Evolutionary conservation across 2,888 invertebrate genomes (phyloP).

Genomic region (Nasonovia ribisnigri): DNA sequence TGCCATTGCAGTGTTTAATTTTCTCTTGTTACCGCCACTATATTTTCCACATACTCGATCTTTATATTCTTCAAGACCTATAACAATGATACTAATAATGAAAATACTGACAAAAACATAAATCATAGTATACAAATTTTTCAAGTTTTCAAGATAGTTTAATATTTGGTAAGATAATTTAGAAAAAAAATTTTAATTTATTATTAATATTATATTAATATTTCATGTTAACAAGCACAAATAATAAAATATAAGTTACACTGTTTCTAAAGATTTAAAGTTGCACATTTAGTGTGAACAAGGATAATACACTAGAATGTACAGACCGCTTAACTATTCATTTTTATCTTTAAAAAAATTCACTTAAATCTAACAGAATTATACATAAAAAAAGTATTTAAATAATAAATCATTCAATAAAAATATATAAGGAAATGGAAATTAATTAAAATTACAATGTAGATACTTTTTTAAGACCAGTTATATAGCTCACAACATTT

Average conservation of each 20-base stretch:
- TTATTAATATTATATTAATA: not conserved
- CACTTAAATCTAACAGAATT: no score
- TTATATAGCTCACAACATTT: no score
- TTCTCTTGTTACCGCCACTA: constrained; percentile 83
- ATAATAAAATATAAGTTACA: not conserved
- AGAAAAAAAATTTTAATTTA: not conserved
- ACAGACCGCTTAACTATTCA: no score
- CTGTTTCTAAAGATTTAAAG: no score
- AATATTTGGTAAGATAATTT: not conserved
- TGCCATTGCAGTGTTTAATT: constrained; percentile 80
- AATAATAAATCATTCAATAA: no score
- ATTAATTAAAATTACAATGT: no score
- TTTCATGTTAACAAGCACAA: not conserved
- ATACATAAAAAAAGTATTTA: no score
- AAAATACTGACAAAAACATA: not conserved
- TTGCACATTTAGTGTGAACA: no score
- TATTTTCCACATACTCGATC: constrained; percentile 70
- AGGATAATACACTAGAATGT: no score
- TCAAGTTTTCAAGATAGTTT: not conserved
- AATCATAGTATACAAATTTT: not conserved
- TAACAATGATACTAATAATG: not conserved
- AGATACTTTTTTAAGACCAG: no score
- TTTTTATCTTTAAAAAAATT: no score
- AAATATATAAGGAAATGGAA: not conserved
- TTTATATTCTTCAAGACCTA: constrained; percentile 66